Conservation (phyloP, 2,888 invertebrate genomes). For the Mongoloraphidia duomilia region DNA sequence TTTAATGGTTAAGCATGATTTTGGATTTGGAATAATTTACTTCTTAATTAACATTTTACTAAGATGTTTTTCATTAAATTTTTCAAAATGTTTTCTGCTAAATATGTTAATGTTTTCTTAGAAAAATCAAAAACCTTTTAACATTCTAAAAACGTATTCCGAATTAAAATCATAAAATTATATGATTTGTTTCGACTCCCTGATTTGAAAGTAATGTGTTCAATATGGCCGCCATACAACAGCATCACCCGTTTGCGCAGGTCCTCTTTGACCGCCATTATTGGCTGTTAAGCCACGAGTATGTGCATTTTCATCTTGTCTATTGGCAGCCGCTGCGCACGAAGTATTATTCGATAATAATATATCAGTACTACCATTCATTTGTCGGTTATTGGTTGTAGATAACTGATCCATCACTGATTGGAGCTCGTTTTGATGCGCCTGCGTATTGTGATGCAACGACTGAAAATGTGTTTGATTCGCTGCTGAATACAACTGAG, state of each 20-base stretch:
- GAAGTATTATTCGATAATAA: slow-evolving; percentile 41
- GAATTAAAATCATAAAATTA: not conserved
- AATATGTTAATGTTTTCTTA: not conserved
- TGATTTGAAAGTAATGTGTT: slow-evolving; percentile 14
- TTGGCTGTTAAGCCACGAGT: slow-evolving; percentile 26
- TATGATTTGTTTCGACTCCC: not conserved
- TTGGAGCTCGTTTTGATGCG: slow-evolving; percentile 48
- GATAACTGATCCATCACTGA: slow-evolving; percentile 64
- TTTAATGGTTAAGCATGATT: no score
- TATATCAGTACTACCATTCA: slow-evolving; percentile 31
- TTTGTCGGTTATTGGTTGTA: slow-evolving; percentile 38
- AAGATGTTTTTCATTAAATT: no score
- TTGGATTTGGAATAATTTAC: no score
- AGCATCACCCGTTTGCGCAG: slow-evolving; percentile 45
- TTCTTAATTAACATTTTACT: no score
- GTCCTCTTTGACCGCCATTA: slow-evolving; percentile 38
- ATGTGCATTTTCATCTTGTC: slow-evolving; percentile 37
- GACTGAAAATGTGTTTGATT: slow-evolving; percentile 60
- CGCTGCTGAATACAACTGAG: slow-evolving; percentile 67
- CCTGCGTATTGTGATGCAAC: slow-evolving; percentile 46
- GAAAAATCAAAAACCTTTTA: not conserved
- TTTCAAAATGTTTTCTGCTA: no score
- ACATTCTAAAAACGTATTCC: no score
- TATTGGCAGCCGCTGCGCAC: slow-evolving; percentile 40
- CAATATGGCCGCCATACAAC: slow-evolving; percentile 65